A percentile compares a stretch with the other conserved stretches of the same genome.
These are phyloP conservation scores for Eupeodes corollae DNA, from an alignment of 1,140 invertebrate genomes.

Conservation along the genomic window DNA sequence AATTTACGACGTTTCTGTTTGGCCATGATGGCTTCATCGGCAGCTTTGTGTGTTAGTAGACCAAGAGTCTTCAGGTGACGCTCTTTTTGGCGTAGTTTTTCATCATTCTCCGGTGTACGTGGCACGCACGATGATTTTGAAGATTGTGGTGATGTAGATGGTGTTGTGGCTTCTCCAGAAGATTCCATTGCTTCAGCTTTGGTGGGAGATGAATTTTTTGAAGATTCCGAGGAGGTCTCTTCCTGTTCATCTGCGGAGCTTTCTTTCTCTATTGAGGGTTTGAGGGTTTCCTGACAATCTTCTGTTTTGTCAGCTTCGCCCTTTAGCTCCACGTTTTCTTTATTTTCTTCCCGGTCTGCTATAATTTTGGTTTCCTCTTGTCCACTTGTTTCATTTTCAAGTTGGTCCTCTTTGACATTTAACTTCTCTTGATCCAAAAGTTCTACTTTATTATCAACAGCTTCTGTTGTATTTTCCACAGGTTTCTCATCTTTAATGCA, in stretches of 20 bases:
- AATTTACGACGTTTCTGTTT: conserved; percentile 6
- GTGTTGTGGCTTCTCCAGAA: conserved; percentile 7
- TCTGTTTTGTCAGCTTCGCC: background rate
- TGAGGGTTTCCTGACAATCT: background rate
- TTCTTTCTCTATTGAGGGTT: conserved; percentile 15
- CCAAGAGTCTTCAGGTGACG: conserved; percentile 52
- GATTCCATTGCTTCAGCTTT: background rate
- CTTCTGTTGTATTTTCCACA: background rate
- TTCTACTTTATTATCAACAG: background rate
- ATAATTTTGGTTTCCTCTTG: background rate
- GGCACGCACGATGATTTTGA: conserved; percentile 6
- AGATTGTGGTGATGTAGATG: conserved; percentile 8
- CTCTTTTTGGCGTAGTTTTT: conserved; percentile 41
- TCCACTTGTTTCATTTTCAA: background rate
- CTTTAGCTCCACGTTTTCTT: conserved; percentile 1
- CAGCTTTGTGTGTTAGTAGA: conserved; percentile 49
- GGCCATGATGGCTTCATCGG: conserved; percentile 30
- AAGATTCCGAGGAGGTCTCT: conserved; percentile 1
- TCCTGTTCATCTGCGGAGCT: background rate
- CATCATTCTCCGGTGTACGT: conserved; percentile 13
- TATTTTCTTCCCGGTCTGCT: background rate
- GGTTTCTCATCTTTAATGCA: too few relatives aligned
- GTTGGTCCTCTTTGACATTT: background rate
- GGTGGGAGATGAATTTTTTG: background rate
- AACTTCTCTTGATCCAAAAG: conserved; percentile 2